phyloP scores from a whole-genome alignment of 2,888 invertebrate species.

The Cremastinae sp. region DNA sequence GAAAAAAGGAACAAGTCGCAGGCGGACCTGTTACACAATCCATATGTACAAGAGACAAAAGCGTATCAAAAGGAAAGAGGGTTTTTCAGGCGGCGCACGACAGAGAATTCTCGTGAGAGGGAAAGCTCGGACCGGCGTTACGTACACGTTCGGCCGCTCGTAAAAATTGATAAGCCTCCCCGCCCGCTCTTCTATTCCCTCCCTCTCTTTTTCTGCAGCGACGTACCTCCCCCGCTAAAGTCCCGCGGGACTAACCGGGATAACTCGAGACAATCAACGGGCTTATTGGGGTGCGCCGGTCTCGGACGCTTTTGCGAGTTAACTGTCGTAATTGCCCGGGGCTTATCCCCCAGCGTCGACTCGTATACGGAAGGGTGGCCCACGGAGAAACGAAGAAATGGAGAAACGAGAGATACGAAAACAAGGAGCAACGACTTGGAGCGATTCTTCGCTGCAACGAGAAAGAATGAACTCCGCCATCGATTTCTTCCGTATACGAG shows the following conservation, averaged over 20 bases:
- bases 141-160: slow-evolving; percentile 56
- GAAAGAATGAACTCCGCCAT: slow-evolving; percentile 4
- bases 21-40: slow-evolving; percentile 65
- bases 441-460: neutral
- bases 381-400: neutral
- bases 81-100: slow-evolving; percentile 25
- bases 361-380: slow-evolving; percentile 32
- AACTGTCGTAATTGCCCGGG: slow-evolving; percentile 69
- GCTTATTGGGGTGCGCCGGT: slow-evolving; percentile 68
- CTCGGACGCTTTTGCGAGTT: slow-evolving; percentile 65
- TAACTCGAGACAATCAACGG: slow-evolving; percentile 73
- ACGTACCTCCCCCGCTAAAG: slow-evolving; percentile 38
- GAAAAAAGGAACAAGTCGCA: slow-evolving; percentile 20
- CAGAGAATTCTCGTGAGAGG: slow-evolving; percentile 28
- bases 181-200: neutral
- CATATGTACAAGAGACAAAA: slow-evolving; percentile 17
- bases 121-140: slow-evolving; percentile 26
- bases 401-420: slow-evolving; percentile 1
- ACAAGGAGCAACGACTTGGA: neutral
- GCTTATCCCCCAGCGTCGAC: slow-evolving; percentile 52
- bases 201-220: neutral
- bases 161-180: slow-evolving; percentile 74
- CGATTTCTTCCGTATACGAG: slow-evolving; percentile 16
- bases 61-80: slow-evolving; percentile 57
- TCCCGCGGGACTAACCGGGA: slow-evolving; percentile 65